These are phyloP conservation scores for Perdita meconis DNA, from an alignment of 2,888 invertebrate species.

Conservation along the genomic window DNA sequence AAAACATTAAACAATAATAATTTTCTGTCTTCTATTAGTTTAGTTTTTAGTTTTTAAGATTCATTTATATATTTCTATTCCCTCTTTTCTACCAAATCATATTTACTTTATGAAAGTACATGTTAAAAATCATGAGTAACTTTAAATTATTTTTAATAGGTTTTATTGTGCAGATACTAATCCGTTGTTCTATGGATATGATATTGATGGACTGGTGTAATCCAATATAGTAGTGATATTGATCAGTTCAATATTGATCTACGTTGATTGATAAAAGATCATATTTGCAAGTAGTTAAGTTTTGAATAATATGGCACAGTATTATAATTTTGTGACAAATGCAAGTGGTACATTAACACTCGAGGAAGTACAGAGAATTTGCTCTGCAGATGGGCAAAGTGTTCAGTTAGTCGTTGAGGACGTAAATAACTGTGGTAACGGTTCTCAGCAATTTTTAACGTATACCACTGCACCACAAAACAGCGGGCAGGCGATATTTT, in stretches of 20 bases:
- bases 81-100: constrained; percentile 17
- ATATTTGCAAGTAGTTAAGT: constrained; percentile 68
- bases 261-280: constrained; percentile 64
- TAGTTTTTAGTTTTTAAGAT: constrained; percentile 20
- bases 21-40: constrained; percentile 7
- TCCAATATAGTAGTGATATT: constrained; percentile 63
- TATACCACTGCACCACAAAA: constrained; percentile 77
- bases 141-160: constrained; percentile 73
- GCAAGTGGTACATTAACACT: constrained; percentile 79
- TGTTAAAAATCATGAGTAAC: constrained; percentile 61
- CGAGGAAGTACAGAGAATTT: constrained; percentile 79
- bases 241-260: constrained; percentile 61
- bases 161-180: constrained; percentile 71
- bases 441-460: constrained; percentile 75
- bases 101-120: constrained; percentile 12
- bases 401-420: constrained; percentile 80
- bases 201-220: constrained; percentile 76
- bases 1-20: constrained; percentile 4
- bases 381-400: constrained; percentile 78
- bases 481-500: constrained; percentile 75
- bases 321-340: constrained; percentile 81
- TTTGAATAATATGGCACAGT: constrained; percentile 81
- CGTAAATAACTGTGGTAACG: constrained; percentile 79
- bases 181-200: constrained; percentile 72
- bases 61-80: constrained; percentile 19